Percentiles rank a stretch among this genome's conserved stretches.
Evolutionary conservation across 2,888 invertebrate genomes (phyloP).

Genomic region (Chouioia cunea): DNA sequence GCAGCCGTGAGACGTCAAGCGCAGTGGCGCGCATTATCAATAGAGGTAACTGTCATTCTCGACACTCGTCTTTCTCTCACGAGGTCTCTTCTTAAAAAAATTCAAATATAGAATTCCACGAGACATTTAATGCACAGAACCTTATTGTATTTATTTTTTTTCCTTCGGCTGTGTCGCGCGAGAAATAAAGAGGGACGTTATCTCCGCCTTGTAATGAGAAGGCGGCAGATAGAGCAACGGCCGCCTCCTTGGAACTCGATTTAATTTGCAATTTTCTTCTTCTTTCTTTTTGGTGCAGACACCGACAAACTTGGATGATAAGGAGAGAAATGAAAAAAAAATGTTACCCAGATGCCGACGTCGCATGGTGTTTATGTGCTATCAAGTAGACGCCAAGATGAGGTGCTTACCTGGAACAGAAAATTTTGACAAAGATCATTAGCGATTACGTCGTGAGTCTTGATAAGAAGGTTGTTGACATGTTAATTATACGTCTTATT

Average conservation of each 20-base stretch:
- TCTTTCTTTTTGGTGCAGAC: not conserved
- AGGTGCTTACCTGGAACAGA: constrained; percentile 58
- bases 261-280: constrained; percentile 57
- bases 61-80: constrained; percentile 2
- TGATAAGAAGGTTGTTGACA: constrained; percentile 42
- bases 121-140: constrained; percentile 58
- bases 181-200: constrained; percentile 26
- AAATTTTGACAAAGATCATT: constrained; percentile 49
- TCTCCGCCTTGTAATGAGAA: constrained; percentile 43
- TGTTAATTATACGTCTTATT: not conserved
- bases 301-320: not conserved
- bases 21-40: constrained; percentile 23
- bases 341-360: too few species aligned
- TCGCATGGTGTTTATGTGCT: not conserved
- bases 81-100: constrained; percentile 46
- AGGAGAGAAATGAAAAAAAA: too few species aligned
- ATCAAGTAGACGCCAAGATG: not conserved
- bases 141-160: not conserved
- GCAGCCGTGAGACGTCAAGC: constrained; percentile 7
- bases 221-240: constrained; percentile 25
- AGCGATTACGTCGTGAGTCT: constrained; percentile 49
- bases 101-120: constrained; percentile 59
- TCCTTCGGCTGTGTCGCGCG: not conserved
- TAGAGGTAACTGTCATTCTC: constrained; percentile 46
- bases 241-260: constrained; percentile 42